phyloP scores from a whole-genome alignment of 2,113 vertebrate species.

The Cyphomyrus plagiostoma region DNA sequence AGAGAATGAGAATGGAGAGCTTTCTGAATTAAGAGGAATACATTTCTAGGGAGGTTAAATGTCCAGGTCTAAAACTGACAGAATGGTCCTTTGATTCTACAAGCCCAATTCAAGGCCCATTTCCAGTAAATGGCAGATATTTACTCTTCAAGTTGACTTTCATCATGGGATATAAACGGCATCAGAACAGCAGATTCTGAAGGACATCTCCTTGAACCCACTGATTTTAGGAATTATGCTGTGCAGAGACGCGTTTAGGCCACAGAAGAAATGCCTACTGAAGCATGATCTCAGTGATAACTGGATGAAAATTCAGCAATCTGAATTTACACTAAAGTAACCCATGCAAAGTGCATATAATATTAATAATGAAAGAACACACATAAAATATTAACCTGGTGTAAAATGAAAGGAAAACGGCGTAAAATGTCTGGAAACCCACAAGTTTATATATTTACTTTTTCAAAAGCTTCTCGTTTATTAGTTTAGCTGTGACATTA shows the following conservation, averaged over 20 bases:
- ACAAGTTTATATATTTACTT: conserved; percentile 39
- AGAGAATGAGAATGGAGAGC: neutral
- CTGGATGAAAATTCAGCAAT: neutral
- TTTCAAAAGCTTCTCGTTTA: conserved; percentile 35
- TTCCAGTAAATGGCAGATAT: neutral
- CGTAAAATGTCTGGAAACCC: conserved; percentile 24
- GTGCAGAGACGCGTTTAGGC: conserved; percentile 10
- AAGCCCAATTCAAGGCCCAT: neutral
- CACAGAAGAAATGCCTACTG: neutral
- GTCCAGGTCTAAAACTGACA: neutral
- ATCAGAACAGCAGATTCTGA: neutral
- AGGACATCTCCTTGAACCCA: neutral
- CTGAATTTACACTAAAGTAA: conserved; percentile 24
- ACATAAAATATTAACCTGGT: conserved; percentile 23
- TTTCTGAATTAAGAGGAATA: neutral
- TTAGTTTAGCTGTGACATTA: conserved; percentile 54
- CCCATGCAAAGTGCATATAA: conserved; percentile 21
- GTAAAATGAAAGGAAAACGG: conserved; percentile 25
- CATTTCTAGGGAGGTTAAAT: neutral
- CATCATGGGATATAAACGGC: neutral
- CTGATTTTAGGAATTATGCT: neutral
- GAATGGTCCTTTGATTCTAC: neutral
- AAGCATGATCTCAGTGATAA: neutral
- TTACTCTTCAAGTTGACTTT: neutral
- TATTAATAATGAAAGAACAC: conserved; percentile 24